Percentiles rank a stretch among this genome's conserved stretches.
phyloP scores from a whole-genome alignment of 2,888 invertebrate species.

The Microctonus aethiopoides region DNA sequence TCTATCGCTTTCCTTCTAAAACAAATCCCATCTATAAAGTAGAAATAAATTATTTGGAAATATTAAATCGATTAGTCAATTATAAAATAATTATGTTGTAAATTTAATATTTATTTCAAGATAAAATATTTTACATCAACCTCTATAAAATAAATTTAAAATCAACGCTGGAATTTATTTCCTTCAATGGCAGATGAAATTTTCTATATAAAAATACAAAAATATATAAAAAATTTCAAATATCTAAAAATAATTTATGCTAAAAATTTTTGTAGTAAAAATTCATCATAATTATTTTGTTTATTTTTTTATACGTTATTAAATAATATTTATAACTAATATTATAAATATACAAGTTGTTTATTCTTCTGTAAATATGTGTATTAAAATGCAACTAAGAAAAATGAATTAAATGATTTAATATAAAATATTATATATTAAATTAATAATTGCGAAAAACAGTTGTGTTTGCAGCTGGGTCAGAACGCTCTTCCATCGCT shows the following conservation, averaged over 20 bases:
- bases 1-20: background rate
- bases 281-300: background rate
- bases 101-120: too few relatives aligned
- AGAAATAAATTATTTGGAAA: background rate
- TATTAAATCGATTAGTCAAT: too few relatives aligned
- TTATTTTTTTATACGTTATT: background rate
- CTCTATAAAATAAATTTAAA: too few relatives aligned
- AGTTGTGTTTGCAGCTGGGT: conserved; percentile 78
- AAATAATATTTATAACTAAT: background rate
- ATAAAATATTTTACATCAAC: too few relatives aligned
- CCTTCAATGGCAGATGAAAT: too few relatives aligned
- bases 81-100: too few relatives aligned
- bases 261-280: background rate
- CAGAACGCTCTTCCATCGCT: conserved; percentile 86
- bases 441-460: conserved; percentile 38
- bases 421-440: background rate
- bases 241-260: background rate
- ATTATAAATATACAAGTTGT: background rate
- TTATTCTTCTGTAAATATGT: background rate
- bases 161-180: too few relatives aligned
- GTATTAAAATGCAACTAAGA: conserved; percentile 22
- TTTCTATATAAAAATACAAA: too few relatives aligned
- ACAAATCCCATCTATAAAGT: background rate
- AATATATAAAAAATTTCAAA: too few relatives aligned
- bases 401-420: conserved; percentile 11